Evolutionary conservation across 2,113 vertebrate genomes (phyloP).

Genomic region (Saiga tatarica): DNA sequence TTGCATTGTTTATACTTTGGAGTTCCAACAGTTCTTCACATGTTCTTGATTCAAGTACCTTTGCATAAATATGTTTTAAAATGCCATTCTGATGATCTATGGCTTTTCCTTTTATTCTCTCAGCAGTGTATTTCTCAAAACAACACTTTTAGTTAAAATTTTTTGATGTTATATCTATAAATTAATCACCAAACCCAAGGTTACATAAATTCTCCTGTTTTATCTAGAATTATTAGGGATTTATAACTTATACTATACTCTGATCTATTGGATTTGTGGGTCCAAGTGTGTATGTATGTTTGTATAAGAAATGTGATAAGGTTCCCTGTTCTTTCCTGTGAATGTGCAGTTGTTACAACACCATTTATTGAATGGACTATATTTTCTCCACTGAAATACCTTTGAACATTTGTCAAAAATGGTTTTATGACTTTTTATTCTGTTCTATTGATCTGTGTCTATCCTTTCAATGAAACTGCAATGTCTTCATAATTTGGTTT

Average conservation of each 20-base stretch:
- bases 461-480: background rate
- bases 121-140: background rate
- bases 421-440: background rate
- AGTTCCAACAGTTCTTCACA: background rate
- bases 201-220: background rate
- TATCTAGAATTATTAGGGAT: background rate
- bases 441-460: background rate
- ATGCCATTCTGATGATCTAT: background rate
- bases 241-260: background rate
- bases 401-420: background rate
- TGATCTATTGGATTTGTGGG: background rate
- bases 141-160: background rate
- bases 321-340: background rate
- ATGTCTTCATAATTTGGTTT: background rate
- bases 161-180: background rate
- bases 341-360: background rate
- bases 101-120: background rate
- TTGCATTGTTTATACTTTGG: background rate
- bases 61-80: background rate
- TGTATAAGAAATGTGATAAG: background rate
- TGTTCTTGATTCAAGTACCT: background rate
- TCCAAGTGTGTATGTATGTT: background rate
- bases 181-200: background rate
- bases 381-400: background rate
- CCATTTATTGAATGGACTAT: background rate